Evolutionary conservation across 2,888 invertebrate species (phyloP), one percentile per base, ranked within the genome.

Genomic region (Marasmarcha lunaedactyla): DNA sequence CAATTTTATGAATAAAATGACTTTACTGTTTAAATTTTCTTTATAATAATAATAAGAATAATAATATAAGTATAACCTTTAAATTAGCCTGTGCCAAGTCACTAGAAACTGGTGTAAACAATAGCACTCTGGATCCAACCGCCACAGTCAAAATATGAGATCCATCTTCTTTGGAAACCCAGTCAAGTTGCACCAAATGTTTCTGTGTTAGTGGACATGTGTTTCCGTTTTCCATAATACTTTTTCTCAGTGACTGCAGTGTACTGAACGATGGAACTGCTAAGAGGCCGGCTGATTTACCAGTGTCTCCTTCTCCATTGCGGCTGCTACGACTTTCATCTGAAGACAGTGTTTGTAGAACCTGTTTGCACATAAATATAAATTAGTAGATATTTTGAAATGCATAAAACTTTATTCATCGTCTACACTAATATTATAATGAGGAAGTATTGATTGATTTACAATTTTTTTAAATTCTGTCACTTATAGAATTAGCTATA

Each of bases 141-240:
- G 95, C 97, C 0, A 99, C 97, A 0, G 99, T 98, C 30, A 99
- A 74, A 53, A 99, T 95, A 67, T 99, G 98, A 0, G 97, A 95
- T 1, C 99, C 99, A 65, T 99, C 98, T 71, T 99, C 99, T 52
- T 98, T 97, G 0, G 98, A 97, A 9, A 98, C 98, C 99, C 99
- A 99, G 76, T 99, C 99, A 30, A 98, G 78, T 62, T 97, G 97
- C 1, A 98, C 97, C 15, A 97, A 83, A 71, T 95, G 95, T 68
- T 95, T 95, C 63, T 95, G 95, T 0, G 94, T 94, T 27, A 95
- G 68, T 0, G 94, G 94, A 56, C 94, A 95, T 0, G 94, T 94
- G 65, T 95, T 95, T 2, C 95, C 95, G 63, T 94, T 93, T 69
- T 95, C 95, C 52, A 93, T 93, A 33, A 95, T 95, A 34, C 94